Evolutionary conservation across 1,140 invertebrate genomes (phyloP).

Genomic region (Drosophila albomicans): DNA sequence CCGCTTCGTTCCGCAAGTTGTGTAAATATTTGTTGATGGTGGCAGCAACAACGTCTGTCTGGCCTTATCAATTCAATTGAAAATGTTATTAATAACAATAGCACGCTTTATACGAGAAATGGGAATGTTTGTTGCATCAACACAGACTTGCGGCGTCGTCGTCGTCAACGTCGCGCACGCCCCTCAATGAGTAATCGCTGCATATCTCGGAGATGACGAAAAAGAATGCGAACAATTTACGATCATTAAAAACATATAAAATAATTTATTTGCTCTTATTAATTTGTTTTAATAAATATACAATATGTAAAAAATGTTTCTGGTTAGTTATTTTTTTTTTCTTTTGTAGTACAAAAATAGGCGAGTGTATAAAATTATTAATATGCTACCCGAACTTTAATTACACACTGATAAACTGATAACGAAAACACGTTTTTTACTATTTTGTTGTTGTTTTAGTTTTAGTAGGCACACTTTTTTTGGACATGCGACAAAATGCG

Average conservation of each 20-base stretch:
- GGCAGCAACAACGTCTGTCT: constrained; percentile 26
- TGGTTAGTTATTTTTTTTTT: constrained; percentile 55
- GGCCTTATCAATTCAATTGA: constrained; percentile 75
- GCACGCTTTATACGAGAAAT: constrained; percentile 64
- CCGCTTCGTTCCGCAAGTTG: not conserved
- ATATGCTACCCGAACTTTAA: constrained; percentile 15
- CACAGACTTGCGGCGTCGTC: constrained; percentile 24
- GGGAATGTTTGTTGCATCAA: constrained; percentile 50
- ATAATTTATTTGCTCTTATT: constrained; percentile 81
- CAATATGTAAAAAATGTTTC: constrained; percentile 71
- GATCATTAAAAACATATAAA: constrained; percentile 81
- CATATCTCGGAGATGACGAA: constrained; percentile 25
- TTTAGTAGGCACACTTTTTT: constrained; percentile 25
- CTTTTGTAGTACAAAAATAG: constrained; percentile 28
- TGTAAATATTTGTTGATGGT: constrained; percentile 43
- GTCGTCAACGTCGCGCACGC: constrained; percentile 9
- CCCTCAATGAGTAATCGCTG: constrained; percentile 61
- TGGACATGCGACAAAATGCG: not conserved
- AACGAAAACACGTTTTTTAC: constrained; percentile 35
- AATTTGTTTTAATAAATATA: constrained; percentile 84
- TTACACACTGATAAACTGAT: constrained; percentile 37
- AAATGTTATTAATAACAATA: constrained; percentile 79
- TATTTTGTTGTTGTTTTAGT: constrained; percentile 24
- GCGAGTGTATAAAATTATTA: constrained; percentile 17
- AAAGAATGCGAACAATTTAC: constrained; percentile 51